Base-by-base conservation (phyloP, 2,113 vertebrate genomes). In the Xenopus laevis region DNA sequence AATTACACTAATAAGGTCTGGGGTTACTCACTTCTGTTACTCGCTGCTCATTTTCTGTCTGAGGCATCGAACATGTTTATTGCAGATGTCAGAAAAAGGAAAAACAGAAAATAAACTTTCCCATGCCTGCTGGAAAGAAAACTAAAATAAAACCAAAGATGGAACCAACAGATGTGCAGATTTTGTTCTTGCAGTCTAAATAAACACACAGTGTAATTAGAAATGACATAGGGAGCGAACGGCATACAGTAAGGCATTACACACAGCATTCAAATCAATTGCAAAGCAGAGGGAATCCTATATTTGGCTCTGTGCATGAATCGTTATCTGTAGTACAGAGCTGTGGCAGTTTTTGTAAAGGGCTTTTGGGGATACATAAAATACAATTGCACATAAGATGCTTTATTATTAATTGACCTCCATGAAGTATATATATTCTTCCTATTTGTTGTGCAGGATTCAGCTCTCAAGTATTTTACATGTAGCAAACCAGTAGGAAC, bases 1-100 rank as follows among this genome's bases (percentile, higher is more conserved):
- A 80, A 82, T 85, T 80, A 78, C 76, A 70, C 76, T 82, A 80
- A 82, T 68, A 55, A 82, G 78, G 74, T 84, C 76, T 81, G 71
- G 79, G 76, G 65, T 83, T 82, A 81, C 83, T 82, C 73, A 85
- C 72, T 78, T 81, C 71, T 23, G 74, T 68, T 68, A 74, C 67
- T 77, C 78, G 77, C 46, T 78, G 79, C 80, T 80, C 65, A 13
- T 79, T 82, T 80, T 80, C 77, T 60, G 2, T 82, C 84, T 85
- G 78, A 77, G 81, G 79, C 74, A 80, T 75, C 13, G 0, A 80
- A 46, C 77, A 76, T 79, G 80, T 83, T 86, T 85, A 74, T 78
- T 79, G 74, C 78, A 71, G 61, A 62, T 79, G 79, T 80, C 80
- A 83, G 69, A 65, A 63, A 65, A 66, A 80, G 65, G 63, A 79